Conservation (phyloP, 2,113 vertebrate species). For the Platycercus adscitus region DNA sequence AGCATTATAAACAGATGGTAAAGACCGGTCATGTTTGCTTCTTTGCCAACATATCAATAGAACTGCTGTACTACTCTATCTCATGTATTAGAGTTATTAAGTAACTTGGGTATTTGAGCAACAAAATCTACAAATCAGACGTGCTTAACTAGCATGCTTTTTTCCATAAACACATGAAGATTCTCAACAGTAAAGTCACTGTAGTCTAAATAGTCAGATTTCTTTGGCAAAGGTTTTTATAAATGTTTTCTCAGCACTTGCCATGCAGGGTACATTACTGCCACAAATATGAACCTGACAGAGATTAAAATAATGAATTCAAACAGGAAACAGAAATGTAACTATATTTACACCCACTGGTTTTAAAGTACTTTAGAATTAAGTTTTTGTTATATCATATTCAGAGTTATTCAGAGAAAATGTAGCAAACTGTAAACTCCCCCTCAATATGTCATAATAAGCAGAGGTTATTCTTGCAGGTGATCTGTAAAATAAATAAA, state of each 20-base stretch:
- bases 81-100: constrained; percentile 71
- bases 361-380: neutral
- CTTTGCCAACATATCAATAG: constrained; percentile 82
- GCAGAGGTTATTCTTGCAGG: neutral
- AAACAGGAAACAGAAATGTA: constrained; percentile 43
- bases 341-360: neutral
- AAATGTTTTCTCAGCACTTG: constrained; percentile 79
- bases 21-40: constrained; percentile 82
- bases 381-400: neutral
- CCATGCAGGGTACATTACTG: constrained; percentile 65
- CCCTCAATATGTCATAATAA: neutral
- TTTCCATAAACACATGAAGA: constrained; percentile 64
- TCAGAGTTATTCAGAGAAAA: neutral
- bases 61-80: constrained; percentile 68
- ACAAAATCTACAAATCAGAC: constrained; percentile 68
- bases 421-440: neutral
- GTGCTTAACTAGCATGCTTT: constrained; percentile 49
- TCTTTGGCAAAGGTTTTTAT: constrained; percentile 72
- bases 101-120: constrained; percentile 69
- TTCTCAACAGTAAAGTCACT: constrained; percentile 74
- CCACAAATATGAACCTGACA: constrained; percentile 72
- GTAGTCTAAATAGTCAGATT: constrained; percentile 66
- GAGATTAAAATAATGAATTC: constrained; percentile 60
- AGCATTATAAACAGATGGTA: constrained; percentile 88
- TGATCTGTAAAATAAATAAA: neutral